phyloP scores from a whole-genome alignment of 2,888 invertebrate species.

The Ephialtes manifestator region DNA sequence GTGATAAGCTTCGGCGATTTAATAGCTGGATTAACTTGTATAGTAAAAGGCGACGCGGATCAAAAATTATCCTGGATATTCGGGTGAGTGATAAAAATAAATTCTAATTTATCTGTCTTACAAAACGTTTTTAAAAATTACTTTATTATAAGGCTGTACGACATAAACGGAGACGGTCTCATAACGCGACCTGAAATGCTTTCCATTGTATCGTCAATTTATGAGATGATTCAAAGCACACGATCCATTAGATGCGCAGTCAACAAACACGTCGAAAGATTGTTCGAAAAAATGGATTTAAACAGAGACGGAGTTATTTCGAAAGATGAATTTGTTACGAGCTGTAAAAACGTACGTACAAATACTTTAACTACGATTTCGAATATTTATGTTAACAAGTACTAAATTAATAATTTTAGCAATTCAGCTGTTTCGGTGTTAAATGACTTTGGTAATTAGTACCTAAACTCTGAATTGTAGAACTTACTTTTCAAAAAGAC shows the following conservation, averaged over 20 bases:
- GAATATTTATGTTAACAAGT: neutral
- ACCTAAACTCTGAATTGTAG: neutral
- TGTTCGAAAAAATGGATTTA: constrained; percentile 82
- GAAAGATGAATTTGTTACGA: constrained; percentile 79
- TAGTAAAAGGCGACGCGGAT: constrained; percentile 79
- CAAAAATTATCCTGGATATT: constrained; percentile 83
- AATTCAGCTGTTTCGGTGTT: neutral
- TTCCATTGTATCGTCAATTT: constrained; percentile 79
- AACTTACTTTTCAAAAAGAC: neutral
- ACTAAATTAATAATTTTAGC: neutral
- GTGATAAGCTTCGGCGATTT: constrained; percentile 81
- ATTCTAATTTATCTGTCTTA: neutral
- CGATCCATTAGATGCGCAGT: constrained; percentile 75
- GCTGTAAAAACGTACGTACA: constrained; percentile 80
- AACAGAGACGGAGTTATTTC: constrained; percentile 82
- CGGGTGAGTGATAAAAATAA: constrained; percentile 72
- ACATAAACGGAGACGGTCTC: constrained; percentile 81
- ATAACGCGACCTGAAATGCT: constrained; percentile 82
- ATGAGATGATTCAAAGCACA: constrained; percentile 79
- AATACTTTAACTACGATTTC: neutral
- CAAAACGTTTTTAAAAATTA: constrained; percentile 31
- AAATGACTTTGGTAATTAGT: neutral
- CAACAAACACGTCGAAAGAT: constrained; percentile 78
- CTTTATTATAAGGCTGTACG: constrained; percentile 77
- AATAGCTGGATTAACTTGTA: constrained; percentile 75